phyloP scores from a whole-genome alignment of 2,888 invertebrate genomes.

The Exocentrus adspersus region DNA sequence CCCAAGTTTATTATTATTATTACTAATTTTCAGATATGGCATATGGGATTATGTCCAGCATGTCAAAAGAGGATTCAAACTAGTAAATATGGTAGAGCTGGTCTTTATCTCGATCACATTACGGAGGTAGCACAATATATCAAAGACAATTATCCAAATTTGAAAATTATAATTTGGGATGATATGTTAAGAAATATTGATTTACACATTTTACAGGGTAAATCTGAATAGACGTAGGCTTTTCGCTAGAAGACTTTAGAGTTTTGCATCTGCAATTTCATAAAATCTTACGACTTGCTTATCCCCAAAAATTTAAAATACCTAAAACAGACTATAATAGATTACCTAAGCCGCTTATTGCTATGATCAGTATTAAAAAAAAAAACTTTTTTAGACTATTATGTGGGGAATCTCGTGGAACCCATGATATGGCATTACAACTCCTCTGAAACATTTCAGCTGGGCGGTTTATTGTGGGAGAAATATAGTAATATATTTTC shows the following conservation, averaged over 20 bases:
- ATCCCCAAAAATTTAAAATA: no score
- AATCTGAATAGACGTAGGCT: background rate
- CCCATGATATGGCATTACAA: slow-evolving; percentile 79
- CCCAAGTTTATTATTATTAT: no score
- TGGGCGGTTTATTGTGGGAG: slow-evolving; percentile 69
- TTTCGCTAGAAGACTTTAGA: no score
- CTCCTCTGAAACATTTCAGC: slow-evolving; percentile 66
- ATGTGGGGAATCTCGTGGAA: slow-evolving; percentile 70
- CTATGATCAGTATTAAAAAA: no score
- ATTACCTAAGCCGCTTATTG: no score
- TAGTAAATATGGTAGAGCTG: slow-evolving; percentile 66
- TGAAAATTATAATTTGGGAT: slow-evolving; percentile 84
- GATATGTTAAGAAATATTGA: slow-evolving; percentile 81
- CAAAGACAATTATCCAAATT: slow-evolving; percentile 70
- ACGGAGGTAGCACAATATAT: slow-evolving; percentile 70
- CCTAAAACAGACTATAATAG: no score
- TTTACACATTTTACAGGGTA: slow-evolving; percentile 69
- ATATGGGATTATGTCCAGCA: slow-evolving; percentile 70
- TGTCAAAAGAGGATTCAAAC: slow-evolving; percentile 66
- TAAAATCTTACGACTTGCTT: no score
- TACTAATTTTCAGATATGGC: slow-evolving; percentile 78
- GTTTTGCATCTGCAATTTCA: no score
- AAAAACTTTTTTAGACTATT: slow-evolving; percentile 68
- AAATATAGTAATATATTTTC: slow-evolving; percentile 75
- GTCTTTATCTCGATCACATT: slow-evolving; percentile 76